phyloP scores from a whole-genome alignment of 2,113 vertebrate genomes.

The Lethenteron camtschaticum region DNA sequence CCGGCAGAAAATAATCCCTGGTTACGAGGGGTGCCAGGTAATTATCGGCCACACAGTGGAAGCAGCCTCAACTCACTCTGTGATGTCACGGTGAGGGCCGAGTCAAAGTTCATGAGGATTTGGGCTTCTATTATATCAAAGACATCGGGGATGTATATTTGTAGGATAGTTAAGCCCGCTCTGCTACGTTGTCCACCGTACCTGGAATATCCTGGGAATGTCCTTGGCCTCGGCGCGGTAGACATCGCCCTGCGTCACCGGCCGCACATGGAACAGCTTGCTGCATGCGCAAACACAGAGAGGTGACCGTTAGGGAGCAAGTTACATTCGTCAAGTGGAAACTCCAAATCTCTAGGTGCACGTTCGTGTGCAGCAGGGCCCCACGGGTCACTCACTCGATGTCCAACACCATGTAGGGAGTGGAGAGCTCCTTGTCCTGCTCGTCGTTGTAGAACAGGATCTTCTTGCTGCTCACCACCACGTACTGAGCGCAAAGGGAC shows the following conservation, averaged over 20 bases:
- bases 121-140: too few species aligned
- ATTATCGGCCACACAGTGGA: too few species aligned
- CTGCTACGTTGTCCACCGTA: conserved; percentile 14
- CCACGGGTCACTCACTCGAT: conserved; percentile 59
- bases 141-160: too few species aligned
- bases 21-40: too few species aligned
- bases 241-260: conserved; percentile 93
- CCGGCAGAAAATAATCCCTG: too few species aligned
- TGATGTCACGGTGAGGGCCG: too few species aligned
- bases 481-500: conserved; percentile 41
- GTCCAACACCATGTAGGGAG: conserved; percentile 92
- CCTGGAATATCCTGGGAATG: conserved; percentile 98
- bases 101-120: too few species aligned
- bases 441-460: conserved; percentile 96
- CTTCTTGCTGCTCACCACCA: conserved; percentile 97
- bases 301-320: background rate
- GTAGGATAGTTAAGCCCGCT: too few species aligned
- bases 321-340: too few species aligned
- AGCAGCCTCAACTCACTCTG: too few species aligned
- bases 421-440: conserved; percentile 86
- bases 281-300: conserved; percentile 20
- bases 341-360: too few species aligned
- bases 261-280: conserved; percentile 90
- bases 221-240: conserved; percentile 92
- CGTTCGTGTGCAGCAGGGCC: too few species aligned